Conservation (phyloP, 1,140 invertebrate genomes). For the Bombus difficillimus region DNA sequence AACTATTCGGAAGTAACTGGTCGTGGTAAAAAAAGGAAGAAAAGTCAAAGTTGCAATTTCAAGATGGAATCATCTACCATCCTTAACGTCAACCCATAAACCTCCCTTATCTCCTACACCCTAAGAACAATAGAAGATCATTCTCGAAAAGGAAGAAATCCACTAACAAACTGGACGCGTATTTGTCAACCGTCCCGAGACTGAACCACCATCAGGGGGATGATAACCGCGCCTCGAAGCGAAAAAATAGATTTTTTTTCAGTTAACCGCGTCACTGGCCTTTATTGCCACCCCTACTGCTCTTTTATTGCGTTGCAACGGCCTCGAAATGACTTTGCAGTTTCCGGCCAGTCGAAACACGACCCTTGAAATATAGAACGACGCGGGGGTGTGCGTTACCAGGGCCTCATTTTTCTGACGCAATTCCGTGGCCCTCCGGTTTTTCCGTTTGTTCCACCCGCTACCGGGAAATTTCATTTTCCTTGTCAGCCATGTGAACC, state of each 20-base stretch:
- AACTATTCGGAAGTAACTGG: too few relatives aligned
- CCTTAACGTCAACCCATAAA: conserved; percentile 11
- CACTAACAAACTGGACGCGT: conserved; percentile 45
- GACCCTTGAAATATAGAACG: conserved; percentile 34
- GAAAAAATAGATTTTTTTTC: conserved; percentile 43
- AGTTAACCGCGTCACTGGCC: conserved; percentile 51
- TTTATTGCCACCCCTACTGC: conserved; percentile 44
- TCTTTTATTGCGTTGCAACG: conserved; percentile 44
- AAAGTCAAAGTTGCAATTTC: not conserved
- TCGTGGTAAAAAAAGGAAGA: not conserved
- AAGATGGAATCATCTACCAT: not conserved
- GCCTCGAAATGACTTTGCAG: conserved; percentile 27
- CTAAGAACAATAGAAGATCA: not conserved
- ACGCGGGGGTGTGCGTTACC: not conserved
- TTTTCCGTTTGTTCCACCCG: not conserved
- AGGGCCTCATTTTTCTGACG: conserved; percentile 24
- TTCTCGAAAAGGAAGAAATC: not conserved
- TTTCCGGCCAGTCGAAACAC: conserved; percentile 17
- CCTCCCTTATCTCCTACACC: not conserved
- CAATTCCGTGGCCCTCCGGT: conserved; percentile 24
- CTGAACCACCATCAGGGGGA: not conserved
- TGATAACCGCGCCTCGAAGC: not conserved
- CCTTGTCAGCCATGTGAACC: conserved; percentile 22
- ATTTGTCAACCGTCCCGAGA: conserved; percentile 44
- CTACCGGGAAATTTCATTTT: conserved; percentile 46